phyloP scores from a whole-genome alignment of 2,888 invertebrate genomes.

The Norana najaformis region DNA sequence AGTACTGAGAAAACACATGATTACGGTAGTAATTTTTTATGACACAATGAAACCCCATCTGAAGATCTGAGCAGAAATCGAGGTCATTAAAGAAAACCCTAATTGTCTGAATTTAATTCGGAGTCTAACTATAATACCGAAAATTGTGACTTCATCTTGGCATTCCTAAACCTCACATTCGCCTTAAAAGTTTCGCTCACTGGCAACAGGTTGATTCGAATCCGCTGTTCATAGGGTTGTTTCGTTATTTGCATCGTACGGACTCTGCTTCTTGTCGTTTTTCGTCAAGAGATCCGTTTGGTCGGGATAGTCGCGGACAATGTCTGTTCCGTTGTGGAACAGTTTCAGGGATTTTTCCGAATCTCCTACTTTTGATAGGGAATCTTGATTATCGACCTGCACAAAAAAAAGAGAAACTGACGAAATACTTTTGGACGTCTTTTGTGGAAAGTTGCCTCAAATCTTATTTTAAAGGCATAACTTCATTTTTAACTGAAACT shows the following conservation, averaged over 20 bases:
- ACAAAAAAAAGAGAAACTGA: not conserved
- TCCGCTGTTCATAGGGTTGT: not conserved
- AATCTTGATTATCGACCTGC: not conserved
- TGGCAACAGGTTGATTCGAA: not conserved
- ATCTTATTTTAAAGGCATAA: too few species aligned
- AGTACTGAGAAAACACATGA: too few species aligned
- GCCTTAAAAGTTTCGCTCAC: not conserved
- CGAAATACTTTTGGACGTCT: not conserved
- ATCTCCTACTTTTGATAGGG: not conserved
- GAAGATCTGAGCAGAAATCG: too few species aligned
- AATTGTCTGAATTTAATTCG: not conserved
- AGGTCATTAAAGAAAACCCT: too few species aligned
- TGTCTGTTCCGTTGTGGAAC: not conserved
- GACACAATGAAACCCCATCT: too few species aligned
- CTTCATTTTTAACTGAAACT: too few species aligned
- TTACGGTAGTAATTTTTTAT: too few species aligned
- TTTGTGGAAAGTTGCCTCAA: not conserved
- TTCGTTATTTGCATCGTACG: not conserved
- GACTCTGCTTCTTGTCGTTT: not conserved
- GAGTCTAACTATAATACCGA: not conserved
- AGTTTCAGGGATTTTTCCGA: not conserved
- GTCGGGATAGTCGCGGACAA: not conserved
- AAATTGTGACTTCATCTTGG: not conserved
- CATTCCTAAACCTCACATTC: not conserved
- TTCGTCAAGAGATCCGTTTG: not conserved